Conservation (phyloP, 2,797 vertebrate species). For the Toxotes lorentzi region DNA sequence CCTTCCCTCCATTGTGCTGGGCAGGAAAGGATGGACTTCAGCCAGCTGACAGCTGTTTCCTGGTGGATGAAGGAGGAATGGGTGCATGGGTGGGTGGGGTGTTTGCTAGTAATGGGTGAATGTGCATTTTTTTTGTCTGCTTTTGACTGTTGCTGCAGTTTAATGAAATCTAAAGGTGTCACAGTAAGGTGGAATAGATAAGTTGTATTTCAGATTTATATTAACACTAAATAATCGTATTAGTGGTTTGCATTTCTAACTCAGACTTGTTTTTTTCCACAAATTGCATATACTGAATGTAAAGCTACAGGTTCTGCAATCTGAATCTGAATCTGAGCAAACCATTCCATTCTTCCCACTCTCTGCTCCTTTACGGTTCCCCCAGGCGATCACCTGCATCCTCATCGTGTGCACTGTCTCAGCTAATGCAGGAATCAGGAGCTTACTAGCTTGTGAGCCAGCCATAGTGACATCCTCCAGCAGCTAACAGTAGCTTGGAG, state of each 20-base stretch:
- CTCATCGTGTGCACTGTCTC: no score
- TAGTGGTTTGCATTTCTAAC: conserved; percentile 5
- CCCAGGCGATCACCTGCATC: no score
- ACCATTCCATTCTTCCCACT: not conserved
- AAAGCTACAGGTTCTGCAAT: not conserved
- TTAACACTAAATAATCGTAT: not conserved
- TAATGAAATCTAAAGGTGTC: conserved; percentile 25
- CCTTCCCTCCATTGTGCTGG: conserved; percentile 94
- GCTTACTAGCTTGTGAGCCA: no score
- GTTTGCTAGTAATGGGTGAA: conserved; percentile 43
- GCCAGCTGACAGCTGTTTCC: conserved; percentile 90
- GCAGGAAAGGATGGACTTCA: conserved; percentile 89
- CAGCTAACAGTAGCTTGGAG: no score
- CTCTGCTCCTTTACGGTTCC: no score
- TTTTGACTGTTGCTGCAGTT: conserved; percentile 29
- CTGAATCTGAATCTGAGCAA: no score
- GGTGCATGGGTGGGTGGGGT: conserved; percentile 60
- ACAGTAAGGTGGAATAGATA: not conserved
- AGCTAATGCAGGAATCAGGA: no score
- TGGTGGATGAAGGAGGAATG: conserved; percentile 78
- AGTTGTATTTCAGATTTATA: not conserved
- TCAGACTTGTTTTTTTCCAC: not conserved
- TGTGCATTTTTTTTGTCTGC: conserved; percentile 21
- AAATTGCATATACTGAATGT: not conserved
- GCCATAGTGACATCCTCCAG: no score